phyloP scores from a whole-genome alignment of 2,113 vertebrate species.

The Pithys albifrons region DNA sequence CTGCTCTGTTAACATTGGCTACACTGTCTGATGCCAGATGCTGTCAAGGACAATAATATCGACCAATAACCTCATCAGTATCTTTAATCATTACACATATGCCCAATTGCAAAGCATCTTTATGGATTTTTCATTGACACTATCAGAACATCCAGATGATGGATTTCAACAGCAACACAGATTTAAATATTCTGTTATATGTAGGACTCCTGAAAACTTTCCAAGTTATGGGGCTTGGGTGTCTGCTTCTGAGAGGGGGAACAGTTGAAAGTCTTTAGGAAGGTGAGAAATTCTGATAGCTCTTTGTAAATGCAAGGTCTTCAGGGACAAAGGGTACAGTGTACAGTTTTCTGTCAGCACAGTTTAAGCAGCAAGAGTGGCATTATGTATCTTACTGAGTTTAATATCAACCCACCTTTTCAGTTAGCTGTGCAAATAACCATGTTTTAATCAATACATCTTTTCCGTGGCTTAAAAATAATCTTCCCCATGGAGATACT shows the following conservation, averaged over 20 bases:
- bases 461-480: constrained; percentile 37
- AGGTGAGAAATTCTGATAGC: not conserved
- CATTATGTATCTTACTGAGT: not conserved
- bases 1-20: not conserved
- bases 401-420: not conserved
- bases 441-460: not conserved
- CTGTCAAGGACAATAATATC: not conserved
- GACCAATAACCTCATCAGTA: not conserved
- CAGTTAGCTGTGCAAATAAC: constrained; percentile 39
- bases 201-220: not conserved
- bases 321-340: not conserved
- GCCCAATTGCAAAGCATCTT: not conserved
- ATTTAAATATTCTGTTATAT: not conserved
- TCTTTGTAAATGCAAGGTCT: not conserved
- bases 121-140: not conserved
- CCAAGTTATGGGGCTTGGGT: not conserved
- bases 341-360: not conserved
- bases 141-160: not conserved
- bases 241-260: not conserved
- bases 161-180: not conserved
- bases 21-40: not conserved
- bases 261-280: not conserved
- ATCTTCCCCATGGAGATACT: not conserved
- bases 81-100: not conserved
- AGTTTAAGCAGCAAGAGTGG: not conserved